Evolutionary conservation across 1,140 invertebrate genomes (phyloP), one percentile per base, ranked within the genome.

Genomic region (Drosophila santomea): DNA sequence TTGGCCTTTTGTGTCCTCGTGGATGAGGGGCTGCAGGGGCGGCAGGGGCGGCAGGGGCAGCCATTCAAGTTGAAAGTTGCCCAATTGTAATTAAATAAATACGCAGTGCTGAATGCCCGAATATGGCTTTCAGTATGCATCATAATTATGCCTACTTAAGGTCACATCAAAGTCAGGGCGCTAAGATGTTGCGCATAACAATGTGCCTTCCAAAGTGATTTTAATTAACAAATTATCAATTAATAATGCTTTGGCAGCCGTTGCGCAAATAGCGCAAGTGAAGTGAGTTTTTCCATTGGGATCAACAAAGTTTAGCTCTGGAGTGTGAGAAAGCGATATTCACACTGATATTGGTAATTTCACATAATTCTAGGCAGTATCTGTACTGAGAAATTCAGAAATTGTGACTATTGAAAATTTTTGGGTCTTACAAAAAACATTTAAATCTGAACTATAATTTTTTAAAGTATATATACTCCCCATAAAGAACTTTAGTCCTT

Each of bases 81-180:
- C 74, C 74, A 78, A 83, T 83, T 88, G 85, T 88, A 88, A 88
- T 88, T 88, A 89, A 79, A 76, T 83, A 75, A 68, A 82, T 69
- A 77, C 72, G 63, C 61, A 56, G 55, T 39, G 74, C 51, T 38
- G 54, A 50, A 41, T 58, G 54, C 38, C 39, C 39, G 51, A 56
- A 51, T 61, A 67, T 44, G 52, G 56, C 73, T 69, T 61, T 74
- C 38, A 74, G 57, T 75, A 64, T 77, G 74, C 74, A 77, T 77
- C 69, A 77, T 77, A 77, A 77, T 77, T 69, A 77, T 69, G 64
- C 74, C 74, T 57, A 77, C 74, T 77, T 77, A 89, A 83, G 62
- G 80, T 63, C 57, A 88, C 84, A 89, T 88, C 76, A 88, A 88
- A 88, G 83, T 60, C 74, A n/a, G 17, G 20, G 28, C n/a, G 32